Evolutionary conservation across 2,888 invertebrate genomes (phyloP).

Genomic region (Cephus pygmeus): DNA sequence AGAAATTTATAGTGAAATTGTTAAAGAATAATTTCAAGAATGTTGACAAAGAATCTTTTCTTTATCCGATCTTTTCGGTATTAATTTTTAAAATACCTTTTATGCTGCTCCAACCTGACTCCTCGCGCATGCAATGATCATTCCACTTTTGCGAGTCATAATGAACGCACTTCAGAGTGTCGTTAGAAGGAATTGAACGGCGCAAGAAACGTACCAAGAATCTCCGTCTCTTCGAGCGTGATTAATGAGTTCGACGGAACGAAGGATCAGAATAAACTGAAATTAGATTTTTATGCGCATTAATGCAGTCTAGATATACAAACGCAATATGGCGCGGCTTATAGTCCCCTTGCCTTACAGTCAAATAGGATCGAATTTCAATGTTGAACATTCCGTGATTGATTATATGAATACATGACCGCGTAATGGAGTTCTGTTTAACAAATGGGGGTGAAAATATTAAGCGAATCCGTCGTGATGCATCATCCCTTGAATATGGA

Average conservation of each 20-base stretch:
- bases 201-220: slow-evolving; percentile 11
- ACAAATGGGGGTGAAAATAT: slow-evolving; percentile 15
- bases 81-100: background rate
- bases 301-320: slow-evolving; percentile 39
- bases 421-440: slow-evolving; percentile 45
- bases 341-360: slow-evolving; percentile 27
- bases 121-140: background rate
- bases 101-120: background rate
- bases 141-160: background rate
- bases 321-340: background rate
- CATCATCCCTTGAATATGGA: background rate
- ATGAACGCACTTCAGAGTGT: background rate
- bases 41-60: too few relatives aligned
- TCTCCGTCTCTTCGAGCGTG: background rate
- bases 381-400: slow-evolving; percentile 52
- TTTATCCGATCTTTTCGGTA: too few relatives aligned
- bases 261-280: slow-evolving; percentile 58
- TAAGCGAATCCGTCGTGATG: background rate
- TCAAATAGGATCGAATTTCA: slow-evolving; percentile 57
- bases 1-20: background rate
- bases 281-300: slow-evolving; percentile 50
- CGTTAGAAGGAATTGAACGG: slow-evolving; percentile 1
- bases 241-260: slow-evolving; percentile 46
- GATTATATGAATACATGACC: slow-evolving; percentile 52
- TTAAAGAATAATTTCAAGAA: background rate